These are phyloP conservation scores for Bolinopsis microptera DNA, from an alignment of 37 sponge, comb jelly and placozoan species.

Conservation along the genomic window DNA sequence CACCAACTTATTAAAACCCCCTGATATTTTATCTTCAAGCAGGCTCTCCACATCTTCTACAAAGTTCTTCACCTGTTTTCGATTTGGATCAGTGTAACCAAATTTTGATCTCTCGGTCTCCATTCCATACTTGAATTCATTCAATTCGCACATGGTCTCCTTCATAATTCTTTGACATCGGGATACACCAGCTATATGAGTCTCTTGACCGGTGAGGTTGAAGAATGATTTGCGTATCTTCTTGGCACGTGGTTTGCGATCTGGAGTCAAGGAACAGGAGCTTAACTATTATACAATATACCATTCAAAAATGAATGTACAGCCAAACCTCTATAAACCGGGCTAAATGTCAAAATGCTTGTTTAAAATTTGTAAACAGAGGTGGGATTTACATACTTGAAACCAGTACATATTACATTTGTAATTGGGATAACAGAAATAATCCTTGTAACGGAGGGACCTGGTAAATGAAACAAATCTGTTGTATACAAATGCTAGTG, in stretches of 20 bases:
- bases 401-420: no score
- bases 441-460: no score
- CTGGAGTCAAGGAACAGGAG: slow-evolving; percentile 33
- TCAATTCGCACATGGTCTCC: neutral
- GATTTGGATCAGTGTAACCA: slow-evolving; percentile 32
- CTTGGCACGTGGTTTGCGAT: neutral
- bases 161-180: slow-evolving; percentile 1
- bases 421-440: no score
- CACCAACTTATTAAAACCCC: slow-evolving; percentile 40
- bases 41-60: neutral
- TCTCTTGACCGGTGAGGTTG: slow-evolving; percentile 37
- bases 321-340: no score
- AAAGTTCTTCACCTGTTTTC: neutral
- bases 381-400: no score
- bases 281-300: no score
- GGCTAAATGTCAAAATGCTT: no score
- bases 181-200: neutral
- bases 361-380: no score
- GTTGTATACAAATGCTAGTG: no score
- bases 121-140: neutral
- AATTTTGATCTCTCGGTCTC: neutral
- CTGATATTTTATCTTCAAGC: neutral
- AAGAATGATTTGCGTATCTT: neutral
- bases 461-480: no score
- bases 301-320: no score